phyloP scores from a whole-genome alignment of 2,797 vertebrate species.

The Sebastes kiyomatsui region DNA sequence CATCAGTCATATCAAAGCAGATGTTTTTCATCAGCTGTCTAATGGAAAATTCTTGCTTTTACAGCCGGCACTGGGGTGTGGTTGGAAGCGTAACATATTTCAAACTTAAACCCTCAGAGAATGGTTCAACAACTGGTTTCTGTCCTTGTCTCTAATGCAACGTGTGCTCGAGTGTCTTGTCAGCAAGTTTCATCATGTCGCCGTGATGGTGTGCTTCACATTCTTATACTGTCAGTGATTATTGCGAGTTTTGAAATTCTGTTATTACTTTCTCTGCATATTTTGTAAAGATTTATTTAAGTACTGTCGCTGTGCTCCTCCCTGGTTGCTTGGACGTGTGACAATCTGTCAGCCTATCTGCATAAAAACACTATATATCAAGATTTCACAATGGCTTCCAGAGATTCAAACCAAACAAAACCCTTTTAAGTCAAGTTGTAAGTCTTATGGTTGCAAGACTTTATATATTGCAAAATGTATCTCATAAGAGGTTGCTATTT shows the following conservation, averaged over 20 bases:
- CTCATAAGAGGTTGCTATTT: neutral
- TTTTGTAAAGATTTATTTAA: neutral
- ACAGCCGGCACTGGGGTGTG: constrained; percentile 24
- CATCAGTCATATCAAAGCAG: constrained; percentile 15
- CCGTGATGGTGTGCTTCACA: neutral
- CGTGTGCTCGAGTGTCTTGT: neutral
- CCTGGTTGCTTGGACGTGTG: neutral
- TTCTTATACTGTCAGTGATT: neutral
- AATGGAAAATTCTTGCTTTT: constrained; percentile 5
- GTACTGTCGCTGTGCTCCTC: neutral
- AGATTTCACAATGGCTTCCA: neutral
- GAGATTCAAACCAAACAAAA: neutral
- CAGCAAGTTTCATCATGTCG: neutral
- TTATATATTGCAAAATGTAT: neutral
- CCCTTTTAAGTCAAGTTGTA: neutral
- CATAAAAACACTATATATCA: neutral
- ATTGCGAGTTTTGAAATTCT: neutral
- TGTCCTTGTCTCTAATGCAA: neutral
- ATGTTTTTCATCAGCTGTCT: constrained; percentile 15
- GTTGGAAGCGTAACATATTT: neutral
- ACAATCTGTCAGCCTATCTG: neutral
- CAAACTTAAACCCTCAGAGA: neutral
- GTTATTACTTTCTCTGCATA: neutral
- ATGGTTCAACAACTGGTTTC: neutral
- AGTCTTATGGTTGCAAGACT: neutral